Evolutionary conservation across 2,113 vertebrate species (phyloP).

Genomic region (Trachemys scripta): DNA sequence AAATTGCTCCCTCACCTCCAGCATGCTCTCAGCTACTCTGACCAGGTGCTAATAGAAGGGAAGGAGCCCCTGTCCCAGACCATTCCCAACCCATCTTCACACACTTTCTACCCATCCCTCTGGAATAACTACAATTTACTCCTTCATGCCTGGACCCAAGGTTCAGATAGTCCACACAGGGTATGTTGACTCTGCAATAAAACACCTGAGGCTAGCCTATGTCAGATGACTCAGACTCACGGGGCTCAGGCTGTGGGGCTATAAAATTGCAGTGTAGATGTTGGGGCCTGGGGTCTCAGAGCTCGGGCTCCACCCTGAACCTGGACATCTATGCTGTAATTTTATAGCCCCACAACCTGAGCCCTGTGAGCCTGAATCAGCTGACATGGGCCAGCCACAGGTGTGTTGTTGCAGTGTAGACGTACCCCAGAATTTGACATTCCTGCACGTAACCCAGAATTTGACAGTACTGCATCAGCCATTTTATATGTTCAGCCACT

Average conservation of each 20-base stretch:
- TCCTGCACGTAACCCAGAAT: too few relatives aligned
- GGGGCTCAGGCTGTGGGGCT: background rate
- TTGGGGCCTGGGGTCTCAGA: background rate
- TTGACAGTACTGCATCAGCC: too few relatives aligned
- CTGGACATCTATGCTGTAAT: background rate
- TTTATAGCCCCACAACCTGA: background rate
- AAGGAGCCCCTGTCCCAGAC: accelerated
- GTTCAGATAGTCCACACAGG: background rate
- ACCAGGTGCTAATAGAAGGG: accelerated
- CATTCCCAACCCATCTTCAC: background rate
- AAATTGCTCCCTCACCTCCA: background rate
- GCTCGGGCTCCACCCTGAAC: background rate
- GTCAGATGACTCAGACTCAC: background rate
- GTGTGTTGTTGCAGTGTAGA: background rate
- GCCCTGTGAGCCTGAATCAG: background rate
- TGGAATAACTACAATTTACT: background rate
- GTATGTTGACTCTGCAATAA: background rate
- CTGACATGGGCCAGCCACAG: background rate
- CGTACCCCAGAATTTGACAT: too few relatives aligned
- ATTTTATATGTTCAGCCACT: too few relatives aligned
- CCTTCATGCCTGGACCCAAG: background rate
- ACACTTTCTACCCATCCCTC: background rate
- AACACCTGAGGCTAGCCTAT: background rate
- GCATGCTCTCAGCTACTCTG: background rate
- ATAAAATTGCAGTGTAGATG: background rate